Conservation (phyloP, 2,797 vertebrate genomes). For the Myotis planiceps region DNA sequence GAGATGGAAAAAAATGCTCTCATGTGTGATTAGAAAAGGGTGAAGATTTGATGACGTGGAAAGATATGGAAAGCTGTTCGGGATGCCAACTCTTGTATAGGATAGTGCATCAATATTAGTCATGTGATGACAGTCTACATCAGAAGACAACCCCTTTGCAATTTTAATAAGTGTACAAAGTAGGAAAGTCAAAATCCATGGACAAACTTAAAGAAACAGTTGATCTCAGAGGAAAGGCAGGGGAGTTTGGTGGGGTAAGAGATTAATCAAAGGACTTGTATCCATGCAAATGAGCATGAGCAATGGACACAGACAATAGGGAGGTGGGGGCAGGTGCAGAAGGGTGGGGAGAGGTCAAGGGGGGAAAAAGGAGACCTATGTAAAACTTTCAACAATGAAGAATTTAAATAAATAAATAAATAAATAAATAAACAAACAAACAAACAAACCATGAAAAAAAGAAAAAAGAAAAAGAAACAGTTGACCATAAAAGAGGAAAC, state of each 20-base stretch:
- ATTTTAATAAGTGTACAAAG: not conserved
- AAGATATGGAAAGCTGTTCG: conserved; percentile 34
- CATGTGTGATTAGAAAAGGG: conserved; percentile 63
- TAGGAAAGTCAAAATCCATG: not conserved
- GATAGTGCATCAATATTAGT: not conserved
- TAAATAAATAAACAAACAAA: too few species aligned
- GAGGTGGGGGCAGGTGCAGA: too few species aligned
- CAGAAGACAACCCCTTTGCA: not conserved
- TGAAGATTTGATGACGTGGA: conserved; percentile 55
- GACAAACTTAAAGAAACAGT: not conserved
- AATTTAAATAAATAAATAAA: too few species aligned
- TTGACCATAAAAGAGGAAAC: not conserved
- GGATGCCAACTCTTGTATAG: not conserved
- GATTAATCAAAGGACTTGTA: too few species aligned
- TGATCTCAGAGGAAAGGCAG: too few species aligned
- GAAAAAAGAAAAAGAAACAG: not conserved
- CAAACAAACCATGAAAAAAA: too few species aligned
- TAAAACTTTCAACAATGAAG: too few species aligned
- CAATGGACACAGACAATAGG: too few species aligned
- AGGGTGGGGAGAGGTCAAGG: too few species aligned
- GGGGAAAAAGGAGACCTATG: too few species aligned
- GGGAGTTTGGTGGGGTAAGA: too few species aligned
- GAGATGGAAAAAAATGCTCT: conserved; percentile 39
- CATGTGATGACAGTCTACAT: not conserved
- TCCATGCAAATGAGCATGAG: too few species aligned